phyloP scores from a whole-genome alignment of 2,113 vertebrate species.

The Mobula hypostoma region DNA sequence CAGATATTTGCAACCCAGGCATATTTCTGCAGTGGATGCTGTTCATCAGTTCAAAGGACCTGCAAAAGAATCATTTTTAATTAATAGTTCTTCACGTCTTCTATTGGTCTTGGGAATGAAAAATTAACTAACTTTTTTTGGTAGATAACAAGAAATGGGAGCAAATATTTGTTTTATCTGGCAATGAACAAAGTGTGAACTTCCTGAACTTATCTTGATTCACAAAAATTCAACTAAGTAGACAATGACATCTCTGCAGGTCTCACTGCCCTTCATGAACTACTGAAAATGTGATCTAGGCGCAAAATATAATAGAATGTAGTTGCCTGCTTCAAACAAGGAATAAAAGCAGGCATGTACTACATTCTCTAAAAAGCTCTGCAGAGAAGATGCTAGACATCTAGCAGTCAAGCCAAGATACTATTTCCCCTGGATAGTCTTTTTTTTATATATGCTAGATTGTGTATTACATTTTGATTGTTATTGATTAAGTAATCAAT shows the following conservation, averaged over 20 bases:
- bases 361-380: neutral
- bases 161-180: neutral
- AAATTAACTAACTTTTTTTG: neutral
- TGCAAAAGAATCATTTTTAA: neutral
- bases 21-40: neutral
- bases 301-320: neutral
- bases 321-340: neutral
- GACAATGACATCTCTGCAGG: neutral
- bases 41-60: neutral
- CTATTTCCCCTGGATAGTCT: neutral
- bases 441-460: neutral
- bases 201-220: neutral
- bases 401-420: neutral
- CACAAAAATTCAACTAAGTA: neutral
- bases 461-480: neutral
- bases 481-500: neutral
- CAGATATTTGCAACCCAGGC: neutral
- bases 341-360: neutral
- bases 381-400: neutral
- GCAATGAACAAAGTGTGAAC: neutral
- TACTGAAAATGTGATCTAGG: constrained; percentile 3
- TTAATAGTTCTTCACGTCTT: neutral
- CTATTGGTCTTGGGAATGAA: neutral
- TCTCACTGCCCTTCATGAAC: neutral
- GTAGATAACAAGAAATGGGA: neutral